A percentile compares a stretch with the other conserved stretches of the same genome.
Conservation (phyloP, 2,797 vertebrate genomes). For the Gymnoscopelus microlampas region DNA sequence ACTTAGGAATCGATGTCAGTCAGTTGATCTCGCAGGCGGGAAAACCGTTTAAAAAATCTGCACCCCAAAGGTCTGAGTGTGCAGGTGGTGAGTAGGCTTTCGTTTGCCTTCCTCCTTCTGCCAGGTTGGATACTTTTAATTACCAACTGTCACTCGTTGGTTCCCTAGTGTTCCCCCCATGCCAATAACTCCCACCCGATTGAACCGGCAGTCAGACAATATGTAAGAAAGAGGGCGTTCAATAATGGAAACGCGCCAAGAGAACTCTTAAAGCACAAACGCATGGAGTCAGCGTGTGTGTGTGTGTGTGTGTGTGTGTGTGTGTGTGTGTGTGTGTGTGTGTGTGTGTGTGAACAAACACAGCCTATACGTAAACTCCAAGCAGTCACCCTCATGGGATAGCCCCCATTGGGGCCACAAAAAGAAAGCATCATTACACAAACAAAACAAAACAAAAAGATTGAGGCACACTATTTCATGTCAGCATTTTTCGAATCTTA, state of each 20-base stretch:
- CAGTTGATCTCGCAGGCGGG: too few relatives aligned
- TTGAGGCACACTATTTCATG: neutral
- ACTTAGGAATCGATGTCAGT: too few relatives aligned
- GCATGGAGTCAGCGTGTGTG: neutral
- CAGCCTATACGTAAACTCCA: too few relatives aligned
- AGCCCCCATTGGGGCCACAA: neutral
- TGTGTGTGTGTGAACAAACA: neutral
- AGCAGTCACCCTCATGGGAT: too few relatives aligned
- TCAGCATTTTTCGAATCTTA: conserved; percentile 8
- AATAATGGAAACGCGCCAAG: conserved; percentile 30
- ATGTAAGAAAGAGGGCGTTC: conserved; percentile 21
- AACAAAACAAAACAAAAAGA: neutral
- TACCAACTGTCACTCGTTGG: conserved; percentile 1
- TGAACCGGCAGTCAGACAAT: conserved; percentile 45
- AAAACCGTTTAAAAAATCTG: too few relatives aligned
- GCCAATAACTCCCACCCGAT: neutral
- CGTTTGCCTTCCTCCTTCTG: neutral
- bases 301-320: neutral
- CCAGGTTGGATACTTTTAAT: conserved; percentile 28
- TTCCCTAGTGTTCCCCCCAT: conserved; percentile 4
- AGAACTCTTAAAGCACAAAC: conserved; percentile 42
- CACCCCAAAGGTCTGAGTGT: too few relatives aligned
- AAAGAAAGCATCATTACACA: neutral
- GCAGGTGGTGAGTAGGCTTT: neutral
- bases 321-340: neutral